A percentile compares a stretch with the other conserved stretches of the same genome.
Conservation (phyloP, 2,888 invertebrate species). For the Oscheius sp. region DNA sequence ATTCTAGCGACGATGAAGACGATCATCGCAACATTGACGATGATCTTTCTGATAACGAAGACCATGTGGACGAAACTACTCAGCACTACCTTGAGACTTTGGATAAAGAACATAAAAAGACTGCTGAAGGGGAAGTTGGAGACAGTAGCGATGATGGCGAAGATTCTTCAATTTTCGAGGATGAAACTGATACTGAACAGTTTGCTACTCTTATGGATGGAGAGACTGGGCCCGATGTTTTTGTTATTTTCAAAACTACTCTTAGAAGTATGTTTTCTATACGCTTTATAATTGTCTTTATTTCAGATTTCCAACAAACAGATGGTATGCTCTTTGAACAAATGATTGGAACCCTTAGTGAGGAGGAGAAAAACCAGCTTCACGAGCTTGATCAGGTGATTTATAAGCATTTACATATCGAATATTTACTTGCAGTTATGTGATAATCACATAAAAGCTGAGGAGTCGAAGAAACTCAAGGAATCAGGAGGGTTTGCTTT, state of each 20-base stretch:
- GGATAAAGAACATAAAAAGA: conserved; percentile 31
- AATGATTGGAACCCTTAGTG: conserved; percentile 33
- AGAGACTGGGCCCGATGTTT: conserved; percentile 32
- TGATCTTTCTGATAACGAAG: conserved; percentile 40
- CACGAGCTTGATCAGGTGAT: conserved; percentile 30
- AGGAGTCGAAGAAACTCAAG: conserved; percentile 31
- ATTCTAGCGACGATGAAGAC: conserved; percentile 34
- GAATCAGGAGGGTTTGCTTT: conserved; percentile 40
- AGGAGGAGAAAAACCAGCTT: conserved; percentile 31
- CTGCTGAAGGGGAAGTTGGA: conserved; percentile 10
- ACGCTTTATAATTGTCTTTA: background rate
- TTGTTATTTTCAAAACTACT: conserved; percentile 36
- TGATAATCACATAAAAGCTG: conserved; percentile 31
- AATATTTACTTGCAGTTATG: conserved; percentile 30
- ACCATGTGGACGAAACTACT: conserved; percentile 35
- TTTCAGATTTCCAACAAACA: conserved; percentile 29
- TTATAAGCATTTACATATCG: background rate
- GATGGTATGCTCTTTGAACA: conserved; percentile 33
- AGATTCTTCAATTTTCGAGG: conserved; percentile 27
- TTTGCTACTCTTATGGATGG: conserved; percentile 32
- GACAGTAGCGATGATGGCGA: conserved; percentile 13
- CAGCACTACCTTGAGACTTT: conserved; percentile 32
- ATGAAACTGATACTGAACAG: conserved; percentile 39
- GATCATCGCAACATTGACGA: conserved; percentile 40
- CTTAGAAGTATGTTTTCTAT: conserved; percentile 15